These are phyloP conservation scores for Hoplias malabaricus DNA, from an alignment of 2,113 vertebrate species.

Conservation along the genomic window DNA sequence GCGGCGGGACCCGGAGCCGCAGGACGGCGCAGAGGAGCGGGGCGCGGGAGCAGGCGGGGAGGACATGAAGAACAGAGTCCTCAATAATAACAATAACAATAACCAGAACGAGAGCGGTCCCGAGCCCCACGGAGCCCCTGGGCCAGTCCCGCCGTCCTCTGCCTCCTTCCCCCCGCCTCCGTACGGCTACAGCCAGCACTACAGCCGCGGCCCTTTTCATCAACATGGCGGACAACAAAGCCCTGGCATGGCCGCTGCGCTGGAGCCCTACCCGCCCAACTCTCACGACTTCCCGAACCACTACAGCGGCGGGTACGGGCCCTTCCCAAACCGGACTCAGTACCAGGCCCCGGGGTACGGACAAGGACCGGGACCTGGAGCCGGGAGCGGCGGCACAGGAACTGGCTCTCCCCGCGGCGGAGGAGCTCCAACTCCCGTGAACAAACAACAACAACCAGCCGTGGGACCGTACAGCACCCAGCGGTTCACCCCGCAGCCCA, in stretches of 20 bases:
- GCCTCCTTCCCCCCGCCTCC: conserved; percentile 88
- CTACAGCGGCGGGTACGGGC: conserved; percentile 90
- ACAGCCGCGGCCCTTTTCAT: conserved; percentile 93
- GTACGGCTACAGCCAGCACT: conserved; percentile 91
- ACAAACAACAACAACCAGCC: too few species aligned
- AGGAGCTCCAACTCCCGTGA: too few species aligned
- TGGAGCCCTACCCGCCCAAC: conserved; percentile 85
- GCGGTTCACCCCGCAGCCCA: conserved; percentile 83
- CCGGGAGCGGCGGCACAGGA: too few species aligned
- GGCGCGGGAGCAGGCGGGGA: conserved; percentile 79
- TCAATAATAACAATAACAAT: conserved; percentile 74
- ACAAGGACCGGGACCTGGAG: too few species aligned
- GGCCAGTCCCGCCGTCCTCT: conserved; percentile 80
- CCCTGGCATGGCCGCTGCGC: conserved; percentile 94
- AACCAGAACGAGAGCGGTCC: conserved; percentile 77
- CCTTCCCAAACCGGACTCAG: conserved; percentile 86
- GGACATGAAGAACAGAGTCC: conserved; percentile 86
- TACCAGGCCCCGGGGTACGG: conserved; percentile 87
- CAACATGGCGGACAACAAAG: conserved; percentile 99
- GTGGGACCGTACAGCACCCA: conserved; percentile 79
- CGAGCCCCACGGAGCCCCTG: conserved; percentile 85
- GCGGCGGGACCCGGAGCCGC: conserved; percentile 86
- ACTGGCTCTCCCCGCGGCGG: too few species aligned
- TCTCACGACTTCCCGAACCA: conserved; percentile 92
- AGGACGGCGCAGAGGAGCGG: conserved; percentile 87